Conservation (phyloP, 1,140 invertebrate species). For the Trissolcus basalis region DNA sequence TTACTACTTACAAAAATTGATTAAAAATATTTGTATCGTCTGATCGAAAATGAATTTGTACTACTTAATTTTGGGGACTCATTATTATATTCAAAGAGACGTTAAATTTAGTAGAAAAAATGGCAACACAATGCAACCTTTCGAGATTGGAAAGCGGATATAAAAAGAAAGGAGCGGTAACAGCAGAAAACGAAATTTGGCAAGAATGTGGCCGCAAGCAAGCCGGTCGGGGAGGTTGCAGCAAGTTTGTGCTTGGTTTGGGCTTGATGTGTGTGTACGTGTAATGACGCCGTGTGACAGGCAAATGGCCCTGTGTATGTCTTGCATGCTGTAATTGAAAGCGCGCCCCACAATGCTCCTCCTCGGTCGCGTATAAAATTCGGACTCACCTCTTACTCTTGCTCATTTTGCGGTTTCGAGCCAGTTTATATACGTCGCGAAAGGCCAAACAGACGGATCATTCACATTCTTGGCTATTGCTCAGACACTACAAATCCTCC, state of each 20-base stretch:
- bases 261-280: conserved; percentile 26
- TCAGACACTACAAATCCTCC: conserved; percentile 42
- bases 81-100: no score
- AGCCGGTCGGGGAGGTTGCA: conserved; percentile 8
- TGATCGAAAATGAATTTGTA: no score
- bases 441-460: conserved; percentile 42
- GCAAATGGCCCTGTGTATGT: conserved; percentile 42
- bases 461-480: conserved; percentile 50
- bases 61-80: no score
- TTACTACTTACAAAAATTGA: conserved; percentile 20
- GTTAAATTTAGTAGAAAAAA: neutral
- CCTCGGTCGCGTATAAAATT: conserved; percentile 45
- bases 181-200: conserved; percentile 52
- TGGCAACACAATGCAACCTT: conserved; percentile 24
- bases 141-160: conserved; percentile 36
- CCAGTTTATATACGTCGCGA: conserved; percentile 48
- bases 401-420: conserved; percentile 46
- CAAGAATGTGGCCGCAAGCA: conserved; percentile 30
- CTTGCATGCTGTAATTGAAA: conserved; percentile 54
- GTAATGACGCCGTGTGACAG: conserved; percentile 39
- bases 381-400: conserved; percentile 27
- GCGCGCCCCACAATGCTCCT: conserved; percentile 44
- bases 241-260: neutral
- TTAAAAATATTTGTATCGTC: neutral
- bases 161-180: conserved; percentile 39